A percentile compares a stretch with the other conserved stretches of the same genome.
These are phyloP conservation scores for Parnassius smintheus DNA, from an alignment of 2,888 invertebrate species.

Conservation along the genomic window DNA sequence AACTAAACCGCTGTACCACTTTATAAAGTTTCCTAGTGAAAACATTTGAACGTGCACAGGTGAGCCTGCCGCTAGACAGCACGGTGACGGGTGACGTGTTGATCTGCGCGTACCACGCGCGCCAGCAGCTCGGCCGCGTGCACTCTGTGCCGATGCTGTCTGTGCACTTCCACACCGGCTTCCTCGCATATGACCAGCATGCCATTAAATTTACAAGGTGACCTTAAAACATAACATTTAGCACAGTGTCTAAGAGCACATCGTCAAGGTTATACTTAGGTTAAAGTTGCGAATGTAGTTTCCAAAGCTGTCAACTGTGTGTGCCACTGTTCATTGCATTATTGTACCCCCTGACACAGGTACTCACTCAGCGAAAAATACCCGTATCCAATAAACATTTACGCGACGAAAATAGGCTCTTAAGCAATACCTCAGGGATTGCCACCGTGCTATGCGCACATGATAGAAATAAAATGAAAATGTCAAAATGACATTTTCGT, in stretches of 20 bases:
- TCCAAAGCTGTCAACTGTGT: no score
- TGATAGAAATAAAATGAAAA: no score
- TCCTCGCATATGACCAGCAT: constrained; percentile 87
- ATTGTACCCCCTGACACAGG: no score
- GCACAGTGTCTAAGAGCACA: no score
- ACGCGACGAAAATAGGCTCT: no score
- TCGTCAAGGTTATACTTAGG: background rate
- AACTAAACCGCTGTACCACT: background rate
- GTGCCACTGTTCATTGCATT: no score
- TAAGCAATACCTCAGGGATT: no score
- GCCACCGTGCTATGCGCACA: no score
- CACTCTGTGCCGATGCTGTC: constrained; percentile 93
- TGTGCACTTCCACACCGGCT: constrained; percentile 94
- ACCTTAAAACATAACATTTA: background rate
- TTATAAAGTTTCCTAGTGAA: background rate
- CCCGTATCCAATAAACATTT: no score
- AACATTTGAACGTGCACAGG: constrained; percentile 41
- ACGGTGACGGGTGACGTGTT: constrained; percentile 93
- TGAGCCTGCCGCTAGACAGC: constrained; percentile 85
- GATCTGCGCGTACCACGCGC: constrained; percentile 90
- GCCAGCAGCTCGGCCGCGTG: constrained; percentile 91
- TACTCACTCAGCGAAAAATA: no score
- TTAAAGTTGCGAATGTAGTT: no score
- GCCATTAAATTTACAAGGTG: constrained; percentile 86
- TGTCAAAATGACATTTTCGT: no score